Evolutionary conservation across 2,113 vertebrate genomes (phyloP), one percentile per base, ranked within the genome.

Genomic region (Neogobius melanostomus): DNA sequence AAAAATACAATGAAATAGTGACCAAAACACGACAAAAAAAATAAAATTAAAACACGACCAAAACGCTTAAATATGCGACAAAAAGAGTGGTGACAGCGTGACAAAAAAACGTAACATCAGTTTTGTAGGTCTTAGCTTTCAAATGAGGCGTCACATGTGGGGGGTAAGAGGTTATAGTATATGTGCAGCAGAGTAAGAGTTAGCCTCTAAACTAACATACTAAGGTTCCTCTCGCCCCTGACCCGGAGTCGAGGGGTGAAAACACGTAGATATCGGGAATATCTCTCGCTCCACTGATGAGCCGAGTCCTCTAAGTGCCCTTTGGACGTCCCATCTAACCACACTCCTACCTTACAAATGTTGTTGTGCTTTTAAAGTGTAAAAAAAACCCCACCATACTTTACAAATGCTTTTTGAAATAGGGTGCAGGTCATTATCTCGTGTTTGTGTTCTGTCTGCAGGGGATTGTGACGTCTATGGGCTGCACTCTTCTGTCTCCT

Each of bases 391-490:
- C 1, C 28, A 28, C 28, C 28, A 28, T 28, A 3, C 28, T 28
- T 28, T 28, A 86, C 68, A 63, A 66, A 51, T 45, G 65, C 10
- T 11, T 11, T 50, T 50, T 50, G 12, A 50, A 11, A 50, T 11
- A 50, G 48, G 11, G 9, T 49, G 50, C 7, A 51, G 46, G 1
- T 47, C 49, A 36, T 57, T 57, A n/a, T n/a, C 1, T 16, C 43
- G 16, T 56, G 11, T 75, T 48, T 59, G 21, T 75, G 14, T 69
- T 83, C 82, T 49, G 28, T 28, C 66, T 47, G 46, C 56, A 99
- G 98, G 85, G 83, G 59, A 90, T 97, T 72, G 81, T 98, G 68
- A 94, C 77, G 81, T 92, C 89, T 54, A 95, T 97, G 95, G 97
- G 95, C 47, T 94, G 93, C 90, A 94, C 94, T 86, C 95, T 98